phyloP scores from a whole-genome alignment of 1,140 invertebrate genomes.

The Geopemphigus sp. region DNA sequence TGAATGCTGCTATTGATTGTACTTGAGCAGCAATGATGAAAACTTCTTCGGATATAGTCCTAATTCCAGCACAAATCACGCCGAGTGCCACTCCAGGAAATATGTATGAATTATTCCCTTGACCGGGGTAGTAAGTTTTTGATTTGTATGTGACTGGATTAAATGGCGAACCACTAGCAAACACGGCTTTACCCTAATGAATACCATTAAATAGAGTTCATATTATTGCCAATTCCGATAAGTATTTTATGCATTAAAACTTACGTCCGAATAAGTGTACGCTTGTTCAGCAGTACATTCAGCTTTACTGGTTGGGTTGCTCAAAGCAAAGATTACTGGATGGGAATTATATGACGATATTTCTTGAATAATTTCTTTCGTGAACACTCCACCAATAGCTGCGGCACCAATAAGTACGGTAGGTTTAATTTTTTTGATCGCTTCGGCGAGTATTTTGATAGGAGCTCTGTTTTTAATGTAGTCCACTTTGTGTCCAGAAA shows the following conservation, averaged over 20 bases:
- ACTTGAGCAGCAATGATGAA: constrained; percentile 86
- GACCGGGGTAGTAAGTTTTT: constrained; percentile 78
- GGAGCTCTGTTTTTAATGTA: constrained; percentile 74
- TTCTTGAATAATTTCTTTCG: constrained; percentile 72
- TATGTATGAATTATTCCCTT: constrained; percentile 96
- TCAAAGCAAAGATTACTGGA: constrained; percentile 92
- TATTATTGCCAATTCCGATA: not conserved
- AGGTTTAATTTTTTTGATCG: constrained; percentile 76
- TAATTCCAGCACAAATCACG: constrained; percentile 76
- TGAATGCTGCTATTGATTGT: constrained; percentile 40
- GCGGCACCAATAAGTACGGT: constrained; percentile 84
- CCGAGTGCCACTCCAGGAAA: constrained; percentile 92
- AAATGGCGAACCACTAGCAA: constrained; percentile 93
- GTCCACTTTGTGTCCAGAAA: constrained; percentile 71
- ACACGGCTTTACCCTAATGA: constrained; percentile 74
- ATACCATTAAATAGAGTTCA: not conserved
- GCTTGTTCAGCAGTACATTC: constrained; percentile 97
- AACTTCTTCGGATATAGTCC: constrained; percentile 81
- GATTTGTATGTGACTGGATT: constrained; percentile 75
- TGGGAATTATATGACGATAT: constrained; percentile 76
- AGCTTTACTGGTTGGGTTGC: constrained; percentile 94
- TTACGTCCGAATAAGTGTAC: constrained; percentile 77
- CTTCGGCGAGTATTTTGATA: constrained; percentile 70
- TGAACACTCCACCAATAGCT: constrained; percentile 81
- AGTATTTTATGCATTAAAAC: constrained; percentile 48